Evolutionary conservation across 2,113 vertebrate species (phyloP).

Genomic region (Pycnonotus jocosus): DNA sequence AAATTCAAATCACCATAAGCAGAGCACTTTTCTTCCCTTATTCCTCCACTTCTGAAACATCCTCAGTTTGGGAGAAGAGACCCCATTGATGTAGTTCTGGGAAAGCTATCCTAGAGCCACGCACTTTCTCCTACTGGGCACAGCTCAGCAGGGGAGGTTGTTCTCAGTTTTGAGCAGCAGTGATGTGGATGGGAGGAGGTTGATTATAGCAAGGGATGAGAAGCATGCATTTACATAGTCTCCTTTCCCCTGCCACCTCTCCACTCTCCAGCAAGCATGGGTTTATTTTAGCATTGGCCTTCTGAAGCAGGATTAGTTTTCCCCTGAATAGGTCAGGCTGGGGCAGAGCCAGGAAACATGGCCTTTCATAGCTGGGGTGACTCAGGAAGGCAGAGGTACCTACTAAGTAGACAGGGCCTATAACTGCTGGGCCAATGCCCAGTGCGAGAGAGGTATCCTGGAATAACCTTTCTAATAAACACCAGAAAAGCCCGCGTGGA

Average conservation of each 20-base stretch:
- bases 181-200: neutral
- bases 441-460: neutral
- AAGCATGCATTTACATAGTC: neutral
- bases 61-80: neutral
- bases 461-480: slow-evolving; percentile 45
- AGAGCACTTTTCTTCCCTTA: neutral
- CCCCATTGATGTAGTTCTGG: neutral
- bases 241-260: neutral
- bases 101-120: neutral
- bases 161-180: neutral
- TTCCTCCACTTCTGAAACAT: neutral
- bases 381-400: slow-evolving; percentile 29
- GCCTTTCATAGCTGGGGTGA: slow-evolving; percentile 14
- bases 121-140: slow-evolving; percentile 40
- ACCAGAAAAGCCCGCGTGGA: neutral
- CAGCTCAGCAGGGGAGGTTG: neutral
- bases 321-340: slow-evolving; percentile 48
- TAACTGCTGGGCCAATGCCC: neutral
- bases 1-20: rapidly evolving
- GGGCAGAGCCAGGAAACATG: slow-evolving; percentile 15
- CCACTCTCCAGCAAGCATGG: neutral
- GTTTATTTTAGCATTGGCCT: slow-evolving; percentile 67
- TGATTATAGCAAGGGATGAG: neutral
- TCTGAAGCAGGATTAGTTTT: slow-evolving; percentile 62
- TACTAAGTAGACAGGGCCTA: neutral